Base-by-base conservation (phyloP, 2,888 invertebrate genomes). In the Drosophila cognata region DNA sequence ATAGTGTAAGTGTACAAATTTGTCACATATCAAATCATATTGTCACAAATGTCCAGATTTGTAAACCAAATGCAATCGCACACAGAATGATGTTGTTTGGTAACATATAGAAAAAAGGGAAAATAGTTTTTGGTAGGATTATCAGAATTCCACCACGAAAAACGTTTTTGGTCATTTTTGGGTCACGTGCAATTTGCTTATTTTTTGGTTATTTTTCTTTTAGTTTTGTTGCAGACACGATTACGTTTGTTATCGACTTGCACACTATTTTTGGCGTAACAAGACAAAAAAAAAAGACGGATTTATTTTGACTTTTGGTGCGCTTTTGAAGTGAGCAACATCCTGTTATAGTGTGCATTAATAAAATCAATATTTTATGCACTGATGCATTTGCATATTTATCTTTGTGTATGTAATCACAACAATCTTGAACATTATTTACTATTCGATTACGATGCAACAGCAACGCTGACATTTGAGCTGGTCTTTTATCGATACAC, bases 201-300 rank as follows among this genome's bases (percentile, higher is more conserved):
- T 43, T 43, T 10, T 41, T 41, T 4, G 4, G n/a, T 4, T 10
- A 6, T n/a, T 2, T 11, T 28, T 46, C 16, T 25, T 25, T 46
- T 16, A 16, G 8, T 4, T 4, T 46, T 8, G 21, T 46, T 16
- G 46, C 25, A 25, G 46, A 2, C 8, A 25, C 8, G 46, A 46
- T 46, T 46, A 46, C 46, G 46, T 46, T 46, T 46, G 46, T 46
- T 16, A 46, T 46, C 46, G 16, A 46, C 25, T 25, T 46, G 25
- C 16, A 7, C 46, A 21, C 21, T 16, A 25, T 25, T 46, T 13
- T 21, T 25, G 25, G 46, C 2, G 25, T 16, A 25, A 46, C 25
- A 13, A 4, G 5, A 21, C 43, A 16, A 46, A 1, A 21, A n/a
- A n/a, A 3, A 21, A 46, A 16, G 0, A 1, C 1, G 25, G 7